Base-by-base conservation (phyloP, 2,888 invertebrate genomes). In the Anthrax anthrax region DNA sequence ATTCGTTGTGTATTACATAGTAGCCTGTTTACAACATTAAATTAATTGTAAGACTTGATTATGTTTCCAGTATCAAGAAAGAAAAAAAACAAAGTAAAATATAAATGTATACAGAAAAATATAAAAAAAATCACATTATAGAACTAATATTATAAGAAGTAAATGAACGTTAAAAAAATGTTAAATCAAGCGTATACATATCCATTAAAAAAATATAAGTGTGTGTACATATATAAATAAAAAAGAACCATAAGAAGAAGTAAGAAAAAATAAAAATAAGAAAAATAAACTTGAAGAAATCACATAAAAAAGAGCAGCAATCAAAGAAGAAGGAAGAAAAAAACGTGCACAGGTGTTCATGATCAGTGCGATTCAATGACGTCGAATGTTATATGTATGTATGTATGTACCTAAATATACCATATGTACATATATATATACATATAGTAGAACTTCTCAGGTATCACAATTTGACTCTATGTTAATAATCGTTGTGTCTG, bases 321-420 rank as follows among this genome's bases (percentile, higher is more conserved):
- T 17, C 37, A 10, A 18, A 44, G 32, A 42, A 46, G 41, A 34
- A 46, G 18, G 27, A 23, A 16, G 14, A 42, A 46, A 36, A 55
- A 55, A 52, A 51, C 50, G 52, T 50, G 54, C 56, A 56, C 56
- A 56, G 56, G 56, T 56, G 56, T 56, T 55, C 55, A 50, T 54
- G 55, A 56, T 55, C 55, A 38, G 42, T 46, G 42, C n/a, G 37
- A 46, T 42, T 32, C 46, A 46, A n/a, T 32, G 42, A 39, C 46
- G 17, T 37, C 37, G 38, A 46, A 23, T 23, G 8, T 23, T 23
- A 23, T 23, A 4, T 18, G 17, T 23, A 23, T 23, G n/a, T n/a
- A n/a, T n/a, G n/a, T n/a, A n/a, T n/a, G n/a, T n/a, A n/a, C n/a
- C n/a, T n/a, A n/a, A n/a, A n/a, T n/a, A n/a, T n/a, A n/a, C n/a